Base-by-base conservation (phyloP, 2,888 invertebrate genomes). In the Gymnosoma rotundatum region DNA sequence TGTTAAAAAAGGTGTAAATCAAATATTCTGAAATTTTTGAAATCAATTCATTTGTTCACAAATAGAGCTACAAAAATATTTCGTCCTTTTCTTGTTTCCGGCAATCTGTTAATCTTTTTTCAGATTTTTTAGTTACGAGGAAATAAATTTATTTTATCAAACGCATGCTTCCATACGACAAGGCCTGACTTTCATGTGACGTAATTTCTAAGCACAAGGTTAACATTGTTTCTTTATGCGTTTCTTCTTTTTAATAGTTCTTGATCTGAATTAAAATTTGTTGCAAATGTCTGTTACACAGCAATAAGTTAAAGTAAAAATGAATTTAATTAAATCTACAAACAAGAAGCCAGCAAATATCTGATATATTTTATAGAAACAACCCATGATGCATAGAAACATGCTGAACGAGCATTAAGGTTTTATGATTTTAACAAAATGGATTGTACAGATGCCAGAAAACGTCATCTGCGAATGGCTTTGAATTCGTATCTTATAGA, bases 251-350 rank as follows among this genome's bases (percentile, higher is more conserved):
- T n/a, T 48, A 12, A 21, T 75, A n/a, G 45, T 75, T 69, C 50
- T 75, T 75, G 69, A 70, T 63, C 63, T 69, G 74, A 84, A 83
- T 80, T 78, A 69, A 78, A 67, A 80, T 78, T 81, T 84, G 56
- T 70, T 84, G 64, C 42, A 81, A 64, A 78, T 70, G 81, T 81
- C 81, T 81, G 70, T 74, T 45, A 64, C 81, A 84, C 64, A 64
- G 32, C 32, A 32, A 8, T 32, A 5, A 32, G 7, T 32, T 32
- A 16, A 25, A 56, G 1, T 61, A 48, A 61, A 69, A 80, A 69
- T 73, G 78, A 78, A 78, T 80, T 81, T 42, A 63, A 78, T 84
- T 84, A 84, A 78, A 81, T 74, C 45, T 78, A 66, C 38, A 66
- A 69, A 54, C 14, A 36, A 21, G 45, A 69, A 79, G 52, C 50